Evolutionary conservation across 2,113 vertebrate genomes (phyloP).

Genomic region (Pomatostomus ruficeps): DNA sequence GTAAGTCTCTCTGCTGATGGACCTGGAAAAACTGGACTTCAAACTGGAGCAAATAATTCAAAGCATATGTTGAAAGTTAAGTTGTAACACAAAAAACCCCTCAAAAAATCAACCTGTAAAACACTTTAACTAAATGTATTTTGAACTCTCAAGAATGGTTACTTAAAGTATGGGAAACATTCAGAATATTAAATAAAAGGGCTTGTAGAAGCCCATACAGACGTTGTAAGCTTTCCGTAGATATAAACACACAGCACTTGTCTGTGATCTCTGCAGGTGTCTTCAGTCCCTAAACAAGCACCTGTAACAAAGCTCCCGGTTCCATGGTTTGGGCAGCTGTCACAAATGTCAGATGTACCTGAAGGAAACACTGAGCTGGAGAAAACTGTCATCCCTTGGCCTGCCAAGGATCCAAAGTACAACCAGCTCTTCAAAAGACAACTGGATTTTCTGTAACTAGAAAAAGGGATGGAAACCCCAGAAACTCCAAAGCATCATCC

Average conservation of each 20-base stretch:
- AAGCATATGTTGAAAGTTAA: constrained; percentile 19
- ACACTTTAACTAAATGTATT: neutral
- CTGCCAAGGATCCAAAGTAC: neutral
- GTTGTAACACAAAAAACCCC: neutral
- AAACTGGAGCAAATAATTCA: constrained; percentile 14
- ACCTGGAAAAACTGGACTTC: constrained; percentile 1
- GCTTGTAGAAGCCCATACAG: neutral
- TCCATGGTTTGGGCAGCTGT: neutral
- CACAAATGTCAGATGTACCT: neutral
- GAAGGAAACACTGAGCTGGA: neutral
- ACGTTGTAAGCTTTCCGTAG: neutral
- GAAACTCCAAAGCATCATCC: neutral
- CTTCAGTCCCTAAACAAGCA: neutral
- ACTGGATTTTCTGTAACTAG: neutral
- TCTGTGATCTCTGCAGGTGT: neutral
- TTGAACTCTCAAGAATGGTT: neutral
- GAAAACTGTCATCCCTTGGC: neutral
- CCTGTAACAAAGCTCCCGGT: neutral
- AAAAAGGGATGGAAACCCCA: neutral
- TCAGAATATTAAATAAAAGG: neutral
- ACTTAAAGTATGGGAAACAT: neutral
- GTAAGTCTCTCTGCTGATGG: neutral
- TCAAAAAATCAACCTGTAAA: neutral
- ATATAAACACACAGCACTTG: neutral
- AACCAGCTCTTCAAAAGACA: neutral